Evolutionary conservation across 2,888 invertebrate species (phyloP), one percentile per base, ranked within the genome.

Genomic region (Acronicta psi): DNA sequence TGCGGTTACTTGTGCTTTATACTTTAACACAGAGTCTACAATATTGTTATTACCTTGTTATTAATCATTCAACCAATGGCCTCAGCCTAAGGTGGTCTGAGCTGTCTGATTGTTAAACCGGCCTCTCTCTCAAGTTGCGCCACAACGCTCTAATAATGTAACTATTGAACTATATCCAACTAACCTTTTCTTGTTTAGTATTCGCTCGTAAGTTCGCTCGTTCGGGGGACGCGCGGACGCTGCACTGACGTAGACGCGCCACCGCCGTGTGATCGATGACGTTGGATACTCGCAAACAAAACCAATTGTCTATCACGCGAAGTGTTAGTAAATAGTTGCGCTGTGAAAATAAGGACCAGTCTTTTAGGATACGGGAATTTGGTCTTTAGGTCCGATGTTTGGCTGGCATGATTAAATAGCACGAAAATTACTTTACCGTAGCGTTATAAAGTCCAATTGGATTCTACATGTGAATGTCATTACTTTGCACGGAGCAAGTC

Each of bases 231-330:
- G 9, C 42, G 45, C 67, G 31, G 38, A 40, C 13, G 47, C 36
- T 46, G 37, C 53, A 66, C 60, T 69, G 65, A 10, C 53, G 43
- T 38, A 7, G 14, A 7, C 14, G 9, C 36, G 13, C 44, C 45
- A 29, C 25, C 13, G 36, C 29, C 41, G 38, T 7, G 25, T 44
- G 54, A 75, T 75, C 76, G 73, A 71, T 69, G 63, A 46, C 44
- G 36, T 20, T 6, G 80, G 69, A 63, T 49, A 54, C 14, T 74
- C 71, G 60, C 38, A 17, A n/a, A 67, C 67, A 70, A 58, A 70
- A 66, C n/a, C 16, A n/a, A 20, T 41, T 40, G 13, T 36, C 13
- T 41, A 29, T 52, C 36, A 37, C 17, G 7, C 34, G 4, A 13
- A 29, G n/a, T 34, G 11, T 40, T 10, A 17, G 31, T 14, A 7